Base-by-base conservation (phyloP, 2,797 vertebrate species). In the Enteromius afrohamiltoni region DNA sequence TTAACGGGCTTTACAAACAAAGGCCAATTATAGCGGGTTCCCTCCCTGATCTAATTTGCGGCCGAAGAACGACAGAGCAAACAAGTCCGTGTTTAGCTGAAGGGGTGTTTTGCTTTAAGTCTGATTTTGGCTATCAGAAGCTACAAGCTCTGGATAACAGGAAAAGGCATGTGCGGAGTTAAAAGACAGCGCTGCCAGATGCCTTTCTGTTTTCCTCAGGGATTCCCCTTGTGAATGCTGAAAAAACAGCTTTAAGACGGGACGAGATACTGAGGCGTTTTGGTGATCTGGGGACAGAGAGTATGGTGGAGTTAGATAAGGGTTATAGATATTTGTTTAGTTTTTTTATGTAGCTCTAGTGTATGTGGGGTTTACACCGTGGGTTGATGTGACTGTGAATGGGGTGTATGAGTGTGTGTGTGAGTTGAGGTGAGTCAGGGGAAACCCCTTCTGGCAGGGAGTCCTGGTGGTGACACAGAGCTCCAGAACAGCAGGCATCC, bases 361-460 rank as follows among this genome's bases (percentile, higher is more conserved):
- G 26, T 34, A 53, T 17, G 62, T 53, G 51, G 26, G 58, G 45
- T 73, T 53, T 55, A 58, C 73, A 65, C 34, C 45, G 47, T 42
- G 53, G 65, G 82, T 82, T 82, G 26, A 65, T 85, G 74, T 62
- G 45, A 64, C 31, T 79, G 29, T 75, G 75, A 79, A 71, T 84
- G 79, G 37, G 11, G 23, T 42, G 86, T 74, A 76, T 79, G 88
- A 68, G 85, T 29, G 79, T 82, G 77, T 68, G 82, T 82, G 86
- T 80, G 77, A 76, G 88, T 70, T 86, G 87, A 88, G 87, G 91
- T 92, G 89, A 89, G 90, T 92, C 87, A 90, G 91, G 93, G 94
- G 92, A 91, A 94, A 94, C 89, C 93, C 93, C 93, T 93, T 91
- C 92, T 94, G 92, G 93, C 92, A 92, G 91, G 91, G 92, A 92